Conservation (phyloP, 1,140 invertebrate species). For the Wasmannia auropunctata region DNA sequence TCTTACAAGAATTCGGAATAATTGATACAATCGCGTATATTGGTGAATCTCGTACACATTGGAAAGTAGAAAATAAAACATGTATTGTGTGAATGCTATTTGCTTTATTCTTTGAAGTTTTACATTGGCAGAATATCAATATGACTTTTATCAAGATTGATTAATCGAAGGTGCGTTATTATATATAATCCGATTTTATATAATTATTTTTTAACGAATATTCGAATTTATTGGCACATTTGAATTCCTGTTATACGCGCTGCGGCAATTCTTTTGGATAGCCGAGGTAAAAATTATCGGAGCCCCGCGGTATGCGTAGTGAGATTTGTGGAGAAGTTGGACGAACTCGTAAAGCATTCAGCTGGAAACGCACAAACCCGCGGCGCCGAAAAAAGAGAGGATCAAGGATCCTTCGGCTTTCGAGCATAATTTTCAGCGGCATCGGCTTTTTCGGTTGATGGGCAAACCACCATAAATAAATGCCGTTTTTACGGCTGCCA, state of each 20-base stretch:
- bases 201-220: background rate
- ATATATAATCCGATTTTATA: too few species aligned
- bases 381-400: conserved; percentile 30
- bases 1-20: background rate
- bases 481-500: conserved; percentile 85
- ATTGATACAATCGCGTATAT: background rate
- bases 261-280: background rate
- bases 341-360: conserved; percentile 37
- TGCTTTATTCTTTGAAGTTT: background rate
- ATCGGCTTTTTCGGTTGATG: conserved; percentile 81
- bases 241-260: background rate
- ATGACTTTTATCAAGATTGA: background rate
- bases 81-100: background rate
- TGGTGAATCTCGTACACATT: background rate
- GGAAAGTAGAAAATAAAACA: background rate
- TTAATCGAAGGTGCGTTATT: background rate
- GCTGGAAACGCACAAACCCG: background rate
- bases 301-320: background rate
- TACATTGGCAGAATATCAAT: background rate
- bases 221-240: background rate
- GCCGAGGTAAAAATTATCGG: background rate
- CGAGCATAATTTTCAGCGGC: conserved; percentile 79
- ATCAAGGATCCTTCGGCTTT: conserved; percentile 63
- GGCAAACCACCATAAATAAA: conserved; percentile 84
- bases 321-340: conserved; percentile 11